Evolutionary conservation across 2,888 invertebrate species (phyloP).

Genomic region (Drosophila mercatorum): DNA sequence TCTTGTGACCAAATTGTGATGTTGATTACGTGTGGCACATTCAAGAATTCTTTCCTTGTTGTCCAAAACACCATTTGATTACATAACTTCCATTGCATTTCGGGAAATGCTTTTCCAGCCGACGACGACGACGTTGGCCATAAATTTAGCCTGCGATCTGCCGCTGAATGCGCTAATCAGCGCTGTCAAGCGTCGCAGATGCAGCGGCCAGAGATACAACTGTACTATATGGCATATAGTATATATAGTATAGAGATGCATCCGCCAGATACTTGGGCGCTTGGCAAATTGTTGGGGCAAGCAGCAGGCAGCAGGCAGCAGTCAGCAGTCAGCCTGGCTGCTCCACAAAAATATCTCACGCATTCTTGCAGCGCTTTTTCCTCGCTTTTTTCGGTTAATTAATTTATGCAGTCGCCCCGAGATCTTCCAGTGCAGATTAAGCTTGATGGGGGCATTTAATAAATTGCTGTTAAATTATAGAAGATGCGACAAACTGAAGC

Average conservation of each 20-base stretch:
- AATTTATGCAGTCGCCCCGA: slow-evolving; percentile 73
- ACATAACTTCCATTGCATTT: slow-evolving; percentile 58
- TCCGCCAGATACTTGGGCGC: slow-evolving; percentile 26
- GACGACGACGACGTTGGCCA: slow-evolving; percentile 51
- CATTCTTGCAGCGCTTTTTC: slow-evolving; percentile 53
- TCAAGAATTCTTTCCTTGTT: slow-evolving; percentile 41
- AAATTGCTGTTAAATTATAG: slow-evolving; percentile 71
- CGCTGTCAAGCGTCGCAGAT: slow-evolving; percentile 55
- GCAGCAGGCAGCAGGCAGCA: slow-evolving; percentile 1
- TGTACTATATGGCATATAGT: slow-evolving; percentile 1
- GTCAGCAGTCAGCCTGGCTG: slow-evolving; percentile 10
- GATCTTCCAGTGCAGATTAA: slow-evolving; percentile 73
- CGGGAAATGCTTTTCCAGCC: slow-evolving; percentile 12
- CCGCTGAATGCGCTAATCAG: slow-evolving; percentile 59
- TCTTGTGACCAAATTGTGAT: slow-evolving; percentile 22
- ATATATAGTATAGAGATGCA: slow-evolving; percentile 1
- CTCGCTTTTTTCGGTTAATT: slow-evolving; percentile 52
- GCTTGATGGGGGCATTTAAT: slow-evolving; percentile 65
- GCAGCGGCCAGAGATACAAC: slow-evolving; percentile 7
- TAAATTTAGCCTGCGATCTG: slow-evolving; percentile 52
- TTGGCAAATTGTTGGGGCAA: slow-evolving; percentile 56
- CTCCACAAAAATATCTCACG: slow-evolving; percentile 61
- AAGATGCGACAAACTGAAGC: slow-evolving; percentile 33
- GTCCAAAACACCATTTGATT: slow-evolving; percentile 62
- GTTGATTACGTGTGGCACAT: slow-evolving; percentile 46